Percentiles rank a stretch among this genome's conserved stretches.
These are phyloP conservation scores for Griposia aprilina DNA, from an alignment of 2,888 invertebrate species.

Conservation along the genomic window DNA sequence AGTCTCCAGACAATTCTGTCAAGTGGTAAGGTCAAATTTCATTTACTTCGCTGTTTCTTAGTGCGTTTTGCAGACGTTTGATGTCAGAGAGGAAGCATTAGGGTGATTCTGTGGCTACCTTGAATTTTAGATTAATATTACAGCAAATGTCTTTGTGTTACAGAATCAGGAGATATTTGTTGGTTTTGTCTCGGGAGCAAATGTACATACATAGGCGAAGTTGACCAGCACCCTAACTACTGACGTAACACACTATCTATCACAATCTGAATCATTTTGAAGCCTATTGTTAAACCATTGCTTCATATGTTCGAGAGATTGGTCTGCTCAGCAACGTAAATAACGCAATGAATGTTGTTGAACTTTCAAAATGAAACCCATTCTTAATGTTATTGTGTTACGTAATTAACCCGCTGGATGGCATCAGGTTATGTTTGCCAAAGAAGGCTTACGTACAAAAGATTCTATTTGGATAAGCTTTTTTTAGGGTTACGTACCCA, in stretches of 20 bases:
- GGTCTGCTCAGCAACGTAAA: too few species aligned
- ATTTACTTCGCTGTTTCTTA: constrained; percentile 72
- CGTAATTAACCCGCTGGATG: background rate
- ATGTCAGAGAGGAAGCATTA: constrained; percentile 59
- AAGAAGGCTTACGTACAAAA: background rate
- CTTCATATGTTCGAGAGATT: too few species aligned
- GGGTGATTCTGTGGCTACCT: constrained; percentile 28
- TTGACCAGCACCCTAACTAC: too few species aligned
- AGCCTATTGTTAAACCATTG: too few species aligned
- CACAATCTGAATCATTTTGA: too few species aligned
- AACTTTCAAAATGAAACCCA: too few species aligned
- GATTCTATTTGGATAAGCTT: background rate
- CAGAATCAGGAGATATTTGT: background rate
- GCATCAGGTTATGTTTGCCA: background rate
- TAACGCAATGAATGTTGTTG: too few species aligned
- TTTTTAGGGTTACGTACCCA: too few species aligned
- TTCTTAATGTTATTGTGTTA: too few species aligned
- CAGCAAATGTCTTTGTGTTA: background rate
- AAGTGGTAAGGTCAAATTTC: constrained; percentile 83
- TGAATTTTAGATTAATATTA: constrained; percentile 36
- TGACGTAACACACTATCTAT: too few species aligned
- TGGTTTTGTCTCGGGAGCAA: too few species aligned
- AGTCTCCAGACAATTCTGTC: constrained; percentile 81
- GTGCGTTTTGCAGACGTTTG: constrained; percentile 57
- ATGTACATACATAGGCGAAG: background rate